Evolutionary conservation across 2,888 invertebrate species (phyloP).

Genomic region (Platycheirus albimanus): DNA sequence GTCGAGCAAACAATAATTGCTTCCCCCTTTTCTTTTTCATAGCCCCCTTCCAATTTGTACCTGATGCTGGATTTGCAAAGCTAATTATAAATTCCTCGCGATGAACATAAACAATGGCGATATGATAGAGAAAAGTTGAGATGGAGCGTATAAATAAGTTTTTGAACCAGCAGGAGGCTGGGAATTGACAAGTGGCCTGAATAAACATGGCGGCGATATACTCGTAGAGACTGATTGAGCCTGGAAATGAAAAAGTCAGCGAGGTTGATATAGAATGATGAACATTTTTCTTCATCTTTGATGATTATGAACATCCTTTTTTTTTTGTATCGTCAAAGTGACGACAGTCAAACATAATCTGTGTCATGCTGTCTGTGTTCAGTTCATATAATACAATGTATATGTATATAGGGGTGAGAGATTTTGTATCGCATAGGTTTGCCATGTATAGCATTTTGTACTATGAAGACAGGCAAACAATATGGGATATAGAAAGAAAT

Average conservation of each 20-base stretch:
- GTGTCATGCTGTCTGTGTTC: conserved; percentile 53
- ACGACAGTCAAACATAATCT: conserved; percentile 59
- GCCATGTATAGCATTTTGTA: not conserved
- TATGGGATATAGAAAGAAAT: conserved; percentile 31
- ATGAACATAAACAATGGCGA: conserved; percentile 50
- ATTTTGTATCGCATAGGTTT: conserved; percentile 7
- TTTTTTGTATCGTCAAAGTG: conserved; percentile 46
- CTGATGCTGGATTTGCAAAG: too few species aligned
- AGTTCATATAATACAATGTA: too few species aligned
- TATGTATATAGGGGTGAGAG: not conserved
- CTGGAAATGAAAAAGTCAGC: conserved; percentile 33
- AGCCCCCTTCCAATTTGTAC: conserved; percentile 28
- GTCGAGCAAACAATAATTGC: conserved; percentile 39
- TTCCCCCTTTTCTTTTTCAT: not conserved
- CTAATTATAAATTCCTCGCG: conserved; percentile 63
- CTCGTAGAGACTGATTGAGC: not conserved
- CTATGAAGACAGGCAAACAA: conserved; percentile 3
- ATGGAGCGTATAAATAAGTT: conserved; percentile 7
- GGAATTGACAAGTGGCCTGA: conserved; percentile 59
- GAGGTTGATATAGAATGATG: conserved; percentile 1
- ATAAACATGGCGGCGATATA: conserved; percentile 50
- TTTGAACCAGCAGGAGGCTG: conserved; percentile 8
- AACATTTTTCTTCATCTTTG: conserved; percentile 5
- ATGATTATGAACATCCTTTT: conserved; percentile 43
- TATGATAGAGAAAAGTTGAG: conserved; percentile 13